Conservation (phyloP, 92 coral and sea anemone genomes). For the Parazoanthus atlanticus region DNA sequence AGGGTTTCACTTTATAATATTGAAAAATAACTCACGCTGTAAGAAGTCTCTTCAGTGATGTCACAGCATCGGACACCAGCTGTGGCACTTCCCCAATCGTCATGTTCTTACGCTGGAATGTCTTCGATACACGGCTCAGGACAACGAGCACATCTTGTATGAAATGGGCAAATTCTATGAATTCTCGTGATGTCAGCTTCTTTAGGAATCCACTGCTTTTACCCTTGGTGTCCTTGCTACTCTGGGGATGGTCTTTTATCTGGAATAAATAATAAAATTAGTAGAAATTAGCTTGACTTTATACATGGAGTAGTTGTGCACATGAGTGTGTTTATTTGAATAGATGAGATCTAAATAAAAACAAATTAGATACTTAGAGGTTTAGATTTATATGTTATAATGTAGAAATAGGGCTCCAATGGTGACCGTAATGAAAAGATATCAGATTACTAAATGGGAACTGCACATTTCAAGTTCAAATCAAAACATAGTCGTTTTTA, state of each 20-base stretch:
- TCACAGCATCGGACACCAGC: slow-evolving; percentile 1
- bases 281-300: background rate
- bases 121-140: background rate
- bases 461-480: no score
- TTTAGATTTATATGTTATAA: no score
- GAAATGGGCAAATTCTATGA: no score
- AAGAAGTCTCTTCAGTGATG: slow-evolving; percentile 3
- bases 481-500: no score
- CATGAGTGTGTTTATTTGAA: no score
- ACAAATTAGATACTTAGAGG: no score
- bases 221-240: slow-evolving; percentile 13
- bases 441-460: no score
- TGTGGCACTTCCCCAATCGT: slow-evolving; percentile 13
- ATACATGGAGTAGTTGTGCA: no score
- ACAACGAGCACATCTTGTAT: background rate
- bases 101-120: background rate
- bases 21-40: background rate
- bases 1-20: background rate
- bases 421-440: no score
- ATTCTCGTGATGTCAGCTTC: background rate
- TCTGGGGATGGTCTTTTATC: slow-evolving; percentile 14
- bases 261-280: background rate
- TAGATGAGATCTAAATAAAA: no score
- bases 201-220: slow-evolving; percentile 4
- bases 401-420: no score